Percentiles rank a stretch among this genome's conserved stretches.
Evolutionary conservation across 37 sponge, comb jelly and placozoan genomes (phyloP).

Genomic region (Cliona cf. orientalis): DNA sequence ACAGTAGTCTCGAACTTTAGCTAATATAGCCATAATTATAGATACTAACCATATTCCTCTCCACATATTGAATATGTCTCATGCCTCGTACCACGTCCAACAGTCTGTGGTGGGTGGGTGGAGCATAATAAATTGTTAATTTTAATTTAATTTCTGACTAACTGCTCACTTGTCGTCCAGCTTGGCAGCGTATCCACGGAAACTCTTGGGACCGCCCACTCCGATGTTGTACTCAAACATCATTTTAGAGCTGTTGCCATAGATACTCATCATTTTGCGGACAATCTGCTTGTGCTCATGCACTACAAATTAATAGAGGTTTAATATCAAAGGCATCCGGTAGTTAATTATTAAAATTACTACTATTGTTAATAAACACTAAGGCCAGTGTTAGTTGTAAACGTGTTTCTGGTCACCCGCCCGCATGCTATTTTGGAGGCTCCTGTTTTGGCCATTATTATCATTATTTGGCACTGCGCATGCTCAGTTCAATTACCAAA

Average conservation of each 20-base stretch:
- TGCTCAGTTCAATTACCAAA: too few species aligned
- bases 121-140: not conserved
- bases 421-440: too few species aligned
- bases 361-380: too few species aligned
- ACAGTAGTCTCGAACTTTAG: too few species aligned
- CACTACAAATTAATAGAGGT: not conserved
- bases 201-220: not conserved
- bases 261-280: conserved; percentile 5
- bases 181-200: conserved; percentile 47
- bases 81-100: conserved; percentile 33
- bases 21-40: not conserved
- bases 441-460: too few species aligned
- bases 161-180: conserved; percentile 37
- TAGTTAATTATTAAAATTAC: too few species aligned
- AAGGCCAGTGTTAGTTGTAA: too few species aligned
- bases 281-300: conserved; percentile 2
- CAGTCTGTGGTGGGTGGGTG: not conserved
- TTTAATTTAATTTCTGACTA: too few species aligned
- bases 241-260: conserved; percentile 17
- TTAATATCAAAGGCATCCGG: too few species aligned
- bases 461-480: too few species aligned
- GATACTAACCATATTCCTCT: too few species aligned
- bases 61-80: conserved; percentile 43
- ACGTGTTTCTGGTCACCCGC: too few species aligned
- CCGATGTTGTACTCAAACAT: conserved; percentile 30